These are phyloP conservation scores for Metacarcinus magister DNA, from an alignment of 2,888 invertebrate species.

Conservation along the genomic window DNA sequence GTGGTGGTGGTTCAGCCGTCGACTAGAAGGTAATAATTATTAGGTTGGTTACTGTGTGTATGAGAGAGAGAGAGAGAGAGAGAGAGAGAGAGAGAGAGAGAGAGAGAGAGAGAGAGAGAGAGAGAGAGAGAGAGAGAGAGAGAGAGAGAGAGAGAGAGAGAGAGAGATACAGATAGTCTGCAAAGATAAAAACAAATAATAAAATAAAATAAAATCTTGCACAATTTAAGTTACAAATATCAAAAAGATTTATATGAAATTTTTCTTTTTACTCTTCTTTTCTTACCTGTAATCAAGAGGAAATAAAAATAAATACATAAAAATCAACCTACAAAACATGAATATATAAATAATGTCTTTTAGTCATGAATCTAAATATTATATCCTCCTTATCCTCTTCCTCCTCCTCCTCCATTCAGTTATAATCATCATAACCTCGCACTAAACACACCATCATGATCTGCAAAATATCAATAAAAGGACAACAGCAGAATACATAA, in stretches of 20 bases:
- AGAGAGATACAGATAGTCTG: not conserved
- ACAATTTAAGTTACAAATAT: no score
- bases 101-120: conserved; percentile 26
- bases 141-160: conserved; percentile 2
- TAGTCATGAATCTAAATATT: not conserved
- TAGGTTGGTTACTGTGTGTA: conserved; percentile 53
- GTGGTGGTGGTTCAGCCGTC: conserved; percentile 55
- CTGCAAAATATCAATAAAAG: not conserved
- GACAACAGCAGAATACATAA: not conserved
- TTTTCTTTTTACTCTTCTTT: no score
- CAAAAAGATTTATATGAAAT: no score
- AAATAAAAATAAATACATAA: not conserved
- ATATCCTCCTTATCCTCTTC: not conserved
- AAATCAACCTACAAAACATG: not conserved
- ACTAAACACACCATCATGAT: not conserved
- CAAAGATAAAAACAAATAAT: not conserved
- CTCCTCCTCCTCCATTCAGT: not conserved
- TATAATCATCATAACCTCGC: not conserved
- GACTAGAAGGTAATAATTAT: conserved; percentile 70
- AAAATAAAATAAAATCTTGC: no score
- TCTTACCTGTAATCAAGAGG: not conserved
- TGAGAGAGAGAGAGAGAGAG: no score
- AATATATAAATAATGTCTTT: not conserved
- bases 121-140: conserved; percentile 26
- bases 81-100: conserved; percentile 3